phyloP scores from a whole-genome alignment of 2,888 invertebrate species.

The Lomographa bimaculata region DNA sequence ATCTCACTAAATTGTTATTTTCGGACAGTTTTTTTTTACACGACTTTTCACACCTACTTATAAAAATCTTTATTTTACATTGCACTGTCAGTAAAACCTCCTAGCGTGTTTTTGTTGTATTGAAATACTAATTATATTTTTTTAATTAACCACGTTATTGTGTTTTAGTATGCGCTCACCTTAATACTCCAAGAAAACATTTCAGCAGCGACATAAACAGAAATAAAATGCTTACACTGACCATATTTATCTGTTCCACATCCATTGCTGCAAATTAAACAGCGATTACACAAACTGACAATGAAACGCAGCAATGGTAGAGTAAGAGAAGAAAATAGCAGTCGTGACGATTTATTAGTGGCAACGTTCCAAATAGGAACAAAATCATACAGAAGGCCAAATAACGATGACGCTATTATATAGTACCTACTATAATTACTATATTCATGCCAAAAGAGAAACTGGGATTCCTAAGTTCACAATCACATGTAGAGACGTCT shows the following conservation, averaged over 20 bases:
- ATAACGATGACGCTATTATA: slow-evolving; percentile 30
- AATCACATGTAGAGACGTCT: no score
- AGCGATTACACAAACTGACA: neutral
- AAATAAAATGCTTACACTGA: slow-evolving; percentile 34
- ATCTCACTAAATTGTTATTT: no score
- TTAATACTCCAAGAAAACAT: slow-evolving; percentile 35
- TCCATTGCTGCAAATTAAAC: slow-evolving; percentile 14
- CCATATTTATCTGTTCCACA: slow-evolving; percentile 15
- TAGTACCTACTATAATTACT: neutral
- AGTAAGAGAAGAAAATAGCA: slow-evolving; percentile 6
- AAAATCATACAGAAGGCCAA: slow-evolving; percentile 48
- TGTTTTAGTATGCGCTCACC: slow-evolving; percentile 27
- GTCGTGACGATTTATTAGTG: slow-evolving; percentile 35
- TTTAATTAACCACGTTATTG: no score
- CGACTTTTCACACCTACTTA: no score
- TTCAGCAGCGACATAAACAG: slow-evolving; percentile 39
- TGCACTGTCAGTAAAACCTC: no score
- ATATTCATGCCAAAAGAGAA: slow-evolving; percentile 20
- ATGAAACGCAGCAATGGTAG: slow-evolving; percentile 27
- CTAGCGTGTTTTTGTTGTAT: no score
- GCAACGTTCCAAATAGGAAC: slow-evolving; percentile 66
- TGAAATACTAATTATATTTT: no score
- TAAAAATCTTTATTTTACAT: no score
- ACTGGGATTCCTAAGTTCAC: slow-evolving; percentile 2
- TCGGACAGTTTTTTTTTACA: no score